A percentile compares a stretch with the other conserved stretches of the same genome.
phyloP scores from a whole-genome alignment of 1,140 invertebrate species.

The Centruroides vittatus region DNA sequence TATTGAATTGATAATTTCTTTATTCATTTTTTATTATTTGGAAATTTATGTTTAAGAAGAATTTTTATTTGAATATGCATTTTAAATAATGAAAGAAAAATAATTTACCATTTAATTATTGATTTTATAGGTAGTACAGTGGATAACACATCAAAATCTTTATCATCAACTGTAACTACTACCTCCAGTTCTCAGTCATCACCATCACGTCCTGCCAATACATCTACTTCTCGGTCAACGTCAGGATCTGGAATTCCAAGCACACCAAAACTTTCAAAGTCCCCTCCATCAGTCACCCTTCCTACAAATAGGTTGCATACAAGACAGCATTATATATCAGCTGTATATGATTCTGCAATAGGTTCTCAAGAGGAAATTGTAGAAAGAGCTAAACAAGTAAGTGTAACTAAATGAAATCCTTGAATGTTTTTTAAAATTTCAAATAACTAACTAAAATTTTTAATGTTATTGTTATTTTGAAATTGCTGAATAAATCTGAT shows the following conservation, averaged over 20 bases:
- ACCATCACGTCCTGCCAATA: conserved; percentile 5
- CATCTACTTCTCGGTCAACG: neutral
- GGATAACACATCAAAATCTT: neutral
- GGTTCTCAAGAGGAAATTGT: conserved; percentile 59
- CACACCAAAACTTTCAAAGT: neutral
- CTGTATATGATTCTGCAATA: conserved; percentile 36
- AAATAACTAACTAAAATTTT: no score
- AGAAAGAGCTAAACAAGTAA: conserved; percentile 65
- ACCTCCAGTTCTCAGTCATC: conserved; percentile 14
- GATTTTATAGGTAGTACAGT: neutral
- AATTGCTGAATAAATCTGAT: no score
- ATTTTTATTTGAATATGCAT: no score
- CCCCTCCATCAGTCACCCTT: neutral
- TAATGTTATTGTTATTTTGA: no score
- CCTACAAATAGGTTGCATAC: neutral
- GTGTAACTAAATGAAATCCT: no score
- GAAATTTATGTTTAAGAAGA: no score
- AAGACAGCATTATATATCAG: conserved; percentile 29
- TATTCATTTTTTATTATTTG: no score
- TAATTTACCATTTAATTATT: no score
- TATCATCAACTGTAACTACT: neutral
- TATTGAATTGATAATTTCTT: no score
- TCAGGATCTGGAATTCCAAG: neutral
- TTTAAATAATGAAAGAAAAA: no score
- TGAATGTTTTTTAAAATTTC: no score